A percentile compares a stretch with the other conserved stretches of the same genome.
Evolutionary conservation across 2,888 invertebrate species (phyloP).

Genomic region (Rotaria sp.): DNA sequence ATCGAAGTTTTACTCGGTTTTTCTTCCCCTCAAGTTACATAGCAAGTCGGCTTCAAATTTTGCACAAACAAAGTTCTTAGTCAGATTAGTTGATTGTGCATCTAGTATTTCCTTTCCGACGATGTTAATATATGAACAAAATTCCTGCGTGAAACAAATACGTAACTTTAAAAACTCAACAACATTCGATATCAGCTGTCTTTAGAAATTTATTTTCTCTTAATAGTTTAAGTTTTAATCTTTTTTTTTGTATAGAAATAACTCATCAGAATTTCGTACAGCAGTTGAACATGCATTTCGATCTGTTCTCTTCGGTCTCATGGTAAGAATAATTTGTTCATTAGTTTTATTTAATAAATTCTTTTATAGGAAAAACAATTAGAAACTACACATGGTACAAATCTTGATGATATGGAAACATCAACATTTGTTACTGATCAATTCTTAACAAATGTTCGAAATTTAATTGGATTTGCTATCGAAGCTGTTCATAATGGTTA

Average conservation of each 20-base stretch:
- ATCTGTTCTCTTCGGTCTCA: conserved; percentile 2
- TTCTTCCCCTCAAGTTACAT: too few species aligned
- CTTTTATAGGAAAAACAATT: background rate
- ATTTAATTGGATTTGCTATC: background rate
- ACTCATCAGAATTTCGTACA: background rate
- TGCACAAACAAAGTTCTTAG: too few species aligned
- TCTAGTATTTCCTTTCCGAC: too few species aligned
- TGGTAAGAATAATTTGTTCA: background rate
- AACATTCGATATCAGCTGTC: too few species aligned
- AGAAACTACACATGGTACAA: background rate
- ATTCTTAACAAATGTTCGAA: background rate
- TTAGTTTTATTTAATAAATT: background rate
- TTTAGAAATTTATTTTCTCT: too few species aligned
- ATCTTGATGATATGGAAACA: background rate
- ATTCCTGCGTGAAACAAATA: too few species aligned
- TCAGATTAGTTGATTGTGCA: too few species aligned
- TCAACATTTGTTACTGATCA: background rate
- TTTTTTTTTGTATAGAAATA: background rate
- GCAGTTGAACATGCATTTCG: conserved; percentile 40
- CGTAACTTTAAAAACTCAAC: too few species aligned
- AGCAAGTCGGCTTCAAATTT: too few species aligned
- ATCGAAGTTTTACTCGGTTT: too few species aligned
- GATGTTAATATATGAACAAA: too few species aligned
- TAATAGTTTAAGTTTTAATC: too few species aligned
- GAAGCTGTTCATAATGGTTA: conserved; percentile 18